These are phyloP conservation scores for Notoglanidium macrostoma DNA, from an alignment of 2,797 vertebrate genomes.

Conservation along the genomic window DNA sequence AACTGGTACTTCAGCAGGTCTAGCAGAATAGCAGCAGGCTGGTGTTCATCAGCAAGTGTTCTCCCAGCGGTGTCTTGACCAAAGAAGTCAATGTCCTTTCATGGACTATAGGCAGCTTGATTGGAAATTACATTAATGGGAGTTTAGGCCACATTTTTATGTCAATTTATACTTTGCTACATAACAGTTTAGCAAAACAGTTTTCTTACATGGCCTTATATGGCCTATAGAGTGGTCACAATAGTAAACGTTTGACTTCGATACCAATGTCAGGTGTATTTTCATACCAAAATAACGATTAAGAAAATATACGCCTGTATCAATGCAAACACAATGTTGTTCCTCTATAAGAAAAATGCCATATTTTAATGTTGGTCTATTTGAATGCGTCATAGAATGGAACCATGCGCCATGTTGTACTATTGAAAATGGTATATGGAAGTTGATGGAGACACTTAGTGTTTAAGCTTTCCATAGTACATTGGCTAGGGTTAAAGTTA, in stretches of 20 bases:
- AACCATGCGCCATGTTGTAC: neutral
- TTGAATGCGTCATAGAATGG: neutral
- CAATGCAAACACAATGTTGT: neutral
- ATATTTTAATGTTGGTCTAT: neutral
- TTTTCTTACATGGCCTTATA: too few species aligned
- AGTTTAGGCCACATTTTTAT: neutral
- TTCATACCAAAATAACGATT: neutral
- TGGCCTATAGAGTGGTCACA: neutral
- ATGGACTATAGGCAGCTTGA: neutral
- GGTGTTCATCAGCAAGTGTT: neutral
- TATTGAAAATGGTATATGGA: neutral
- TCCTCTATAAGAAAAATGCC: neutral
- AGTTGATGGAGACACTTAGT: neutral
- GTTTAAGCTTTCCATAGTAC: neutral
- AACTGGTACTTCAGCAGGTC: constrained; percentile 22
- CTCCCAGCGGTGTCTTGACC: neutral
- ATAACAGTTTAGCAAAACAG: too few species aligned
- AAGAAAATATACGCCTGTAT: too few species aligned
- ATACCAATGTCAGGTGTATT: neutral
- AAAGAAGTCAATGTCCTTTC: neutral
- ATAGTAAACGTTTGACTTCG: neutral
- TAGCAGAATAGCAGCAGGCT: neutral
- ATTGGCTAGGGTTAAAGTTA: neutral
- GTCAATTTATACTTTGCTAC: neutral
- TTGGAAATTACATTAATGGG: neutral